These are phyloP conservation scores for Climacteris rufus DNA, from an alignment of 2,113 vertebrate species.

Conservation along the genomic window DNA sequence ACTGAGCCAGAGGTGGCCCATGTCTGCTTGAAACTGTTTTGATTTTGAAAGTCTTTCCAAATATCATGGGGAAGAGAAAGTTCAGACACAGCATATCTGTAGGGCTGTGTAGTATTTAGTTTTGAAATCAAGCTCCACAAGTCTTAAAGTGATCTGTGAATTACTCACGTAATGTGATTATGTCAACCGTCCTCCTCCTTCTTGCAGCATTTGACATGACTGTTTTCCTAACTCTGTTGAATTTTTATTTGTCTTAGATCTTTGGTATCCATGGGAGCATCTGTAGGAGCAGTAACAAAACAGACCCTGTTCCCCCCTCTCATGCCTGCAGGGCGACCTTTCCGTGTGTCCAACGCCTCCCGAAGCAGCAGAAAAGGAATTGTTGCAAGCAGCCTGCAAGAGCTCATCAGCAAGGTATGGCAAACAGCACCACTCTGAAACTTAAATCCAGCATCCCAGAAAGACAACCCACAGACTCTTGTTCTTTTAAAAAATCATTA, in stretches of 20 bases:
- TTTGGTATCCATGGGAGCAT: conserved; percentile 67
- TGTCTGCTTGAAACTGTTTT: neutral
- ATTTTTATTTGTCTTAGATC: conserved; percentile 71
- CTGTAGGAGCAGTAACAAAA: conserved; percentile 73
- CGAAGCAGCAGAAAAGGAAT: conserved; percentile 75
- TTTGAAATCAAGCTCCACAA: neutral
- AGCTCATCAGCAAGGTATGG: conserved; percentile 80
- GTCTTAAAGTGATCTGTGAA: neutral
- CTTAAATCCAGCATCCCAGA: neutral
- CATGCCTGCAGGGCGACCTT: conserved; percentile 68
- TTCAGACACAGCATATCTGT: neutral
- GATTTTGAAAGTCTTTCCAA: neutral
- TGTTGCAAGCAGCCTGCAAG: conserved; percentile 73
- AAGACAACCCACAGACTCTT: neutral
- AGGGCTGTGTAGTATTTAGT: neutral
- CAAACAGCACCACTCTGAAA: neutral
- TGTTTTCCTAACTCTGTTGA: neutral
- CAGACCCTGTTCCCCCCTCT: conserved; percentile 73
- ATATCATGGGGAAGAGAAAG: neutral
- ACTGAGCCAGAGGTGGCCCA: neutral
- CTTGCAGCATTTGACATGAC: neutral
- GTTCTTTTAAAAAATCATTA: neutral
- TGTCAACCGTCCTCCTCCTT: neutral
- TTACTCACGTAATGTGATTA: neutral
- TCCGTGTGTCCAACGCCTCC: conserved; percentile 78